Conservation (phyloP, 2,797 vertebrate species). For the Leptoclinus maculatus region DNA sequence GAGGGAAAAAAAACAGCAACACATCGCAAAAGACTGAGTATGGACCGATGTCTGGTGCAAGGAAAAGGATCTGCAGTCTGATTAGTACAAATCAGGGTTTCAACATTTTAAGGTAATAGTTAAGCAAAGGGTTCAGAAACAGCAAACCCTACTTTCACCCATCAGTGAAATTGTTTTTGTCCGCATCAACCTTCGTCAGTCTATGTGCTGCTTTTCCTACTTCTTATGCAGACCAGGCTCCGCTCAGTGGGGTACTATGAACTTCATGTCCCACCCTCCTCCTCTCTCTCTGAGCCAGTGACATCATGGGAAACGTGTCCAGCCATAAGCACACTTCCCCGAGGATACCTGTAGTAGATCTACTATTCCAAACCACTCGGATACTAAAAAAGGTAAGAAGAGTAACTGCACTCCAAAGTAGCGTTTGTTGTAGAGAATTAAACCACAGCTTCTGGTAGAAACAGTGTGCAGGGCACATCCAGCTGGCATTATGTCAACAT, state of each 20-base stretch:
- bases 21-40: accelerated
- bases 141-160: background rate
- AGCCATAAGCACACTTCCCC: slow-evolving; percentile 61
- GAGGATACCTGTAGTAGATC: slow-evolving; percentile 64
- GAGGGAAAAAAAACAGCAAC: background rate
- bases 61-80: background rate
- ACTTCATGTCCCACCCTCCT: slow-evolving; percentile 52
- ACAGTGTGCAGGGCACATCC: slow-evolving; percentile 19
- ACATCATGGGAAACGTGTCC: slow-evolving; percentile 67
- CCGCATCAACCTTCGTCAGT: slow-evolving; percentile 17
- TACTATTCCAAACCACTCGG: slow-evolving; percentile 44
- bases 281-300: slow-evolving; percentile 53
- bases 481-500: slow-evolving; percentile 37
- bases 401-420: slow-evolving; percentile 22
- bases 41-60: background rate
- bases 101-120: background rate
- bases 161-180: slow-evolving; percentile 22
- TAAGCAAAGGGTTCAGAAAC: background rate
- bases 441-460: slow-evolving; percentile 16
- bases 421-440: slow-evolving; percentile 14
- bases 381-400: slow-evolving; percentile 29
- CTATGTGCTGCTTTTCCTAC: slow-evolving; percentile 11
- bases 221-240: slow-evolving; percentile 37
- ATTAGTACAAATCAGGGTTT: background rate
- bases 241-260: slow-evolving; percentile 36